Base-by-base conservation (phyloP, 2,113 vertebrate species). In the Amphiprion percula region DNA sequence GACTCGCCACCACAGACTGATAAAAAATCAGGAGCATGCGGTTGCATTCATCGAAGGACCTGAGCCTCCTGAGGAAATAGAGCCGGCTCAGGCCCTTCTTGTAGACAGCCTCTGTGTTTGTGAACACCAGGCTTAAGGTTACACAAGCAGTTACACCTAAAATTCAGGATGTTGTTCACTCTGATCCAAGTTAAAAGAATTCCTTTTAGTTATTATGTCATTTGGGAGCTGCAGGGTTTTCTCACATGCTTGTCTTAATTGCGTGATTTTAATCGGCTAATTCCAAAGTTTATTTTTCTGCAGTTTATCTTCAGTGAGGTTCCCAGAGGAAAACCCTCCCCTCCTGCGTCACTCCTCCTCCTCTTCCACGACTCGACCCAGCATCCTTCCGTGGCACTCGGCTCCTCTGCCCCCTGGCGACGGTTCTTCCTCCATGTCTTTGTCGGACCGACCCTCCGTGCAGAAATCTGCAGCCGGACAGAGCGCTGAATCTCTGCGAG, bases 231-330 rank as follows among this genome's bases (percentile, higher is more conserved):
- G 19, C 23, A 50, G 5, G 44, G 10, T 55, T 23, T 41, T 21
- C 26, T 52, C 37, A n/a, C 15, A 5, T 53, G 5, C 15, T 54
- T 39, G 19, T 17, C n/a, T 47, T 7, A 64, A 30, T 46, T 52
- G 6, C 21, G 23, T 17, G n/a, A 0, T 41, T 58, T 21, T 56
- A 14, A 3, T 5, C 4, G 17, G 23, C 54, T n/a, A 4, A 14
- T 7, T 44, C 26, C 74, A 2, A 49, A 19, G 17, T 59, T 65
- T 10, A 19, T 8, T 0, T 60, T 19, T 67, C 41, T 30, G 14
- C 80, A 87, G 87, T 91, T 91, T 95, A 83, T 95, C 94, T 23
- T 89, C 95, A 82, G 93, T 94, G 86, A 96, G 94, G 90, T 93
- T 94, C 73, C 89, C 94, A 79, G 93, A 95, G 56, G 91, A 95